These are phyloP conservation scores for Tetragnatha versicolor DNA, from an alignment of 1,140 invertebrate species.

Conservation along the genomic window DNA sequence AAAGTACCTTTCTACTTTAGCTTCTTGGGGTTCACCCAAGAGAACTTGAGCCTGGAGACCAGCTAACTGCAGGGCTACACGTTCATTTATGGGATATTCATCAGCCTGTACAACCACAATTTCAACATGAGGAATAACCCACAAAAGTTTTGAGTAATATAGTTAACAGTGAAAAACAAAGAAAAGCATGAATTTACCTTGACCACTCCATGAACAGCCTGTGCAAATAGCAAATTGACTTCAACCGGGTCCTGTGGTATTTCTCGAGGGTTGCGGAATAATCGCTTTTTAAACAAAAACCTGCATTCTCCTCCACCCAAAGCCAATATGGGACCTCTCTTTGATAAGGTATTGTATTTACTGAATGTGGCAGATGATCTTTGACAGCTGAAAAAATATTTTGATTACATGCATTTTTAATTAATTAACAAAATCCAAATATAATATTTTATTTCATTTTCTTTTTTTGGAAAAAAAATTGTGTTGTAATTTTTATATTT, in stretches of 20 bases:
- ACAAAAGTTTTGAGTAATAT: background rate
- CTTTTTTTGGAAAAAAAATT: too few relatives aligned
- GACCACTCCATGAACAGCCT: constrained; percentile 92
- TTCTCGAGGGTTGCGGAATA: constrained; percentile 87
- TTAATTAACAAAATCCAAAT: too few relatives aligned
- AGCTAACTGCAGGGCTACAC: constrained; percentile 90
- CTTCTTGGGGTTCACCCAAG: constrained; percentile 81
- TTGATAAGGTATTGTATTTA: constrained; percentile 64
- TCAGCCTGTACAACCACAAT: constrained; percentile 83
- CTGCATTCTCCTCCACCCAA: constrained; percentile 86
- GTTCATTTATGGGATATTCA: constrained; percentile 93
- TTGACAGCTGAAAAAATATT: constrained; percentile 53
- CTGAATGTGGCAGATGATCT: constrained; percentile 61
- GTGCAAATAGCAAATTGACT: constrained; percentile 92
- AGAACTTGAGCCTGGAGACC: constrained; percentile 93
- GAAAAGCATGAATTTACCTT: constrained; percentile 72
- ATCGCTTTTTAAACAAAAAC: constrained; percentile 89
- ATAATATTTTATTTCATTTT: too few relatives aligned
- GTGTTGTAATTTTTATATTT: too few relatives aligned
- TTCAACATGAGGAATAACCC: too few relatives aligned
- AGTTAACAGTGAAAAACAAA: background rate
- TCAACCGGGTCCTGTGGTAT: constrained; percentile 96
- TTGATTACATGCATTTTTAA: too few relatives aligned
- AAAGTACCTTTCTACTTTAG: constrained; percentile 64
- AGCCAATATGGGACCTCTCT: constrained; percentile 63